Evolutionary conservation across 2,113 vertebrate genomes (phyloP).

Genomic region (Emydura subglobosa): DNA sequence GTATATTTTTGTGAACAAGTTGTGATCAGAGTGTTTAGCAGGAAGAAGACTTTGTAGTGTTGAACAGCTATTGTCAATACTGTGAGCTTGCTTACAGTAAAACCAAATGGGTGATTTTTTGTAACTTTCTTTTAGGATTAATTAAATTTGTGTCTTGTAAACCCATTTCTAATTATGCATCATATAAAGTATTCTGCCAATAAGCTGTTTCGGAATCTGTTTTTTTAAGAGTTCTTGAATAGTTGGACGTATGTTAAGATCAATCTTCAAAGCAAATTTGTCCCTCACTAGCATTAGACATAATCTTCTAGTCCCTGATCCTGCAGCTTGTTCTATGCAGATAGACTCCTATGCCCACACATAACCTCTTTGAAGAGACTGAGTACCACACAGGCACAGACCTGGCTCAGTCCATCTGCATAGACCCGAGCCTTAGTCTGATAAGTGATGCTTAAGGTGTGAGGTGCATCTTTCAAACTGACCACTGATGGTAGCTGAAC

Average conservation of each 20-base stretch:
- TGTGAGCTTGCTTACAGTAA: background rate
- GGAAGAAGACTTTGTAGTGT: background rate
- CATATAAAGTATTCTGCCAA: accelerated
- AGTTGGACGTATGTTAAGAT: background rate
- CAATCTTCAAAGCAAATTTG: background rate
- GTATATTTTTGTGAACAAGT: background rate
- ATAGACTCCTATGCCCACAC: background rate
- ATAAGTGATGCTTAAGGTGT: accelerated
- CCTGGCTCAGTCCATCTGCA: background rate
- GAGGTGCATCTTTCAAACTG: background rate
- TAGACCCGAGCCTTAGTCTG: accelerated
- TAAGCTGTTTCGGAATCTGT: background rate
- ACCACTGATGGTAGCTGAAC: background rate
- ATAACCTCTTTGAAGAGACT: background rate
- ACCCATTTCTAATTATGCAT: accelerated
- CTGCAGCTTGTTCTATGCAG: background rate
- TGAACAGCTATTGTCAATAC: background rate
- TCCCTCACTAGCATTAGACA: background rate
- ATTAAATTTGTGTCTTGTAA: background rate
- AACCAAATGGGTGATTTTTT: accelerated
- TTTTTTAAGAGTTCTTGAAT: background rate
- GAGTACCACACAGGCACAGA: background rate
- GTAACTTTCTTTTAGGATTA: background rate
- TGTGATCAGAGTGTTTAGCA: slow-evolving; percentile 9
- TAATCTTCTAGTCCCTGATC: background rate